These are phyloP conservation scores for Acipenser transmontanus DNA, from an alignment of 2,797 vertebrate genomes.

Conservation along the genomic window DNA sequence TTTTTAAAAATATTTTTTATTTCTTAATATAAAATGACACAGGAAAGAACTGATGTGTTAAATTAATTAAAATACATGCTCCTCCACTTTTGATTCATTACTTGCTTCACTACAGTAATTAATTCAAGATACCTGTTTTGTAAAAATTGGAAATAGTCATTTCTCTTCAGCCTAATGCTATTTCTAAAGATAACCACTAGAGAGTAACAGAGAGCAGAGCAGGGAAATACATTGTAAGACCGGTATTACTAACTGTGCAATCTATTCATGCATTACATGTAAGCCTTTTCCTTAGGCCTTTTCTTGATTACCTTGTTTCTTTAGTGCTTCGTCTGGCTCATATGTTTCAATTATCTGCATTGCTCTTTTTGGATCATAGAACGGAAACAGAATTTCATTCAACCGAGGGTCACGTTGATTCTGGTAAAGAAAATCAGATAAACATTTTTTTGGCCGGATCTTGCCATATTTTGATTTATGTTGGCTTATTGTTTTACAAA, in stretches of 20 bases:
- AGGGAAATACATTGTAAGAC: too few relatives aligned
- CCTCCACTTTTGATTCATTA: too few relatives aligned
- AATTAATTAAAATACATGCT: too few relatives aligned
- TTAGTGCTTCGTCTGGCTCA: constrained; percentile 82
- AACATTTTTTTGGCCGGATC: neutral
- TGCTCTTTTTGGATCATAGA: constrained; percentile 92
- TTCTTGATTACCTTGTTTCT: constrained; percentile 75
- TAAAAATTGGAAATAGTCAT: neutral
- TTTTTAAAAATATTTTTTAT: too few relatives aligned
- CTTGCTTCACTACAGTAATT: too few relatives aligned
- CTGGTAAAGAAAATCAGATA: constrained; percentile 43
- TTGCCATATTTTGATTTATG: too few relatives aligned
- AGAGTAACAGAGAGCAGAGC: neutral
- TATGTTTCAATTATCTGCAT: constrained; percentile 94
- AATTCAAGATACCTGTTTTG: neutral
- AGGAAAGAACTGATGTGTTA: too few relatives aligned
- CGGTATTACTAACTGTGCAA: neutral
- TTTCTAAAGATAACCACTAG: constrained; percentile 8
- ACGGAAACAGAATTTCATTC: constrained; percentile 98
- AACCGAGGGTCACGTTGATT: constrained; percentile 93
- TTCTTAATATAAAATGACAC: too few relatives aligned
- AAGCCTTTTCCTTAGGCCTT: neutral
- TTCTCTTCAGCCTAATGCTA: neutral
- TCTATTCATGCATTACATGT: neutral
- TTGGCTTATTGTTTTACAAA: too few relatives aligned